Base-by-base conservation (phyloP, 92 coral and sea anemone species). In the Palythoa grandis region DNA sequence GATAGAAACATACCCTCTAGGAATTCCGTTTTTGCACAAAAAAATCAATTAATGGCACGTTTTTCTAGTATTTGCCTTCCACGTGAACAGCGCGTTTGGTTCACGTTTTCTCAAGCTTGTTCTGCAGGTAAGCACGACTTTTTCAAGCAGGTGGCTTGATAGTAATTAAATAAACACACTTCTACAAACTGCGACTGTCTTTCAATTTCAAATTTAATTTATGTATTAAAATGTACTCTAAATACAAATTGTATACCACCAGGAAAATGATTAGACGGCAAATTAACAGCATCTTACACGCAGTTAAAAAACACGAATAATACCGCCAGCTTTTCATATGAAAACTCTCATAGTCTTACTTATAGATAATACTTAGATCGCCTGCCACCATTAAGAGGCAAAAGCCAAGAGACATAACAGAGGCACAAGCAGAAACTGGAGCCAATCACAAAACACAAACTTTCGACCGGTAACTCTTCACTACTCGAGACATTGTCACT, bases 71-170 rank as follows among this genome's bases (percentile, higher is more conserved):
- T 20, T 40, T 43, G 77, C 23, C 3, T 7, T 15, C 25, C 77
- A 72, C 77, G 77, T 72, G 77, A 72, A 1, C 3, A 14, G 35
- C 77, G 20, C 24, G 35, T 58, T 58, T 15, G 52, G 35, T 29
- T 29, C 35, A 29, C 35, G 35, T 29, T 29, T 29, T 29, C 15
- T 39, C 56, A 14, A 15, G 5, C 52, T 19, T 7, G 53, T 9
- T 12, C 24, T 19, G 14, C 77, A 72, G 77, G 77, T 72, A 72
- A 70, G 20, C 8, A 19, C 19, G 23, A 15, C 77, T 37, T 29
- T 7, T 29, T 39, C 23, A 22, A 38, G 77, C 77, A 72, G 77
- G 77, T 72, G 77, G 77, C 19, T 72, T 3, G 23, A 43, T n/a
- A 52, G 56, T 72, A 72, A 8, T 17, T 4, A 50, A 58, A 58